phyloP scores from a whole-genome alignment of 2,113 vertebrate genomes.

The Tringa solitaria region DNA sequence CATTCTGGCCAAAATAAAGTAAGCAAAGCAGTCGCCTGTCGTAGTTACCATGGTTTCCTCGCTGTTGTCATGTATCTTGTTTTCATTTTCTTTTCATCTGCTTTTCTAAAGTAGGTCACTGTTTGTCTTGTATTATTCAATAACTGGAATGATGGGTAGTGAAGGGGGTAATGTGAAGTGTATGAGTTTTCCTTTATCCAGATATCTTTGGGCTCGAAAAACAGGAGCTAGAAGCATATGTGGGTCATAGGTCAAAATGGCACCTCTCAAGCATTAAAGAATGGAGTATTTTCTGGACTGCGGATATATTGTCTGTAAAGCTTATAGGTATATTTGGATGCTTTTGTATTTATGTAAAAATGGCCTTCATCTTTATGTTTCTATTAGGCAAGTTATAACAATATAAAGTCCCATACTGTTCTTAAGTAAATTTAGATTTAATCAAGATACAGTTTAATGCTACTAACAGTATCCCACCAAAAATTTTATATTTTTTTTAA shows the following conservation, averaged over 20 bases:
- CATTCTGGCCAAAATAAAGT: constrained; percentile 78
- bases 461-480: neutral
- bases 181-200: constrained; percentile 62
- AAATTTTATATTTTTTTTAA: neutral
- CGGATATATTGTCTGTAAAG: neutral
- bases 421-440: neutral
- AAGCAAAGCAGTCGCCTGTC: constrained; percentile 62
- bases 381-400: neutral
- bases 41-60: constrained; percentile 76
- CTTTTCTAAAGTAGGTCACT: constrained; percentile 94
- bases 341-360: neutral
- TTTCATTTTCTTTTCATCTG: constrained; percentile 83
- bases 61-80: constrained; percentile 74
- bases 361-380: neutral
- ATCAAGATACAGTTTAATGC: neutral
- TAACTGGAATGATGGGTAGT: constrained; percentile 79
- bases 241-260: constrained; percentile 19
- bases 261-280: neutral
- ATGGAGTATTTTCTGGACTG: neutral
- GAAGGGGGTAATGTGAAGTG: constrained; percentile 68
- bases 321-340: neutral
- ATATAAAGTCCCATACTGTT: neutral
- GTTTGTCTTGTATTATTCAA: constrained; percentile 94
- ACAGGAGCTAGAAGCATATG: neutral
- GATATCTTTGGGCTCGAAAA: constrained; percentile 37